phyloP scores from a whole-genome alignment of 1,140 invertebrate genomes.

The honey bee (Apis mellifera) region Amel_HAv3.1 CM009931.2:10245001-10245500 shows the following conservation, averaged over 20 bases:
- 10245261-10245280: background rate
- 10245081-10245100: no score
- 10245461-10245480: slow-evolving; percentile 27
- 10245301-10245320: background rate
- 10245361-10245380: background rate
- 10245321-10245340: background rate
- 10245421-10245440: slow-evolving; percentile 40
- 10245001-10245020: no score
- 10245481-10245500: background rate
- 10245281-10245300: background rate
- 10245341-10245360: slow-evolving; percentile 1
- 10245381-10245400: slow-evolving; percentile 22
- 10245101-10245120: no score
- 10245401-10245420: slow-evolving; percentile 34
- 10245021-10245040: no score
- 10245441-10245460: slow-evolving; percentile 28
- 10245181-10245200: background rate
- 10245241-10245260: background rate
- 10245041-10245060: no score
- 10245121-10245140: no score
- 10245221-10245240: background rate
- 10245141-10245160: no score
- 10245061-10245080: no score
- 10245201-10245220: background rate
- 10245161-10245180: no score